Percentiles rank a stretch among this genome's conserved stretches.
Evolutionary conservation across 2,888 invertebrate species (phyloP).

Genomic region (Cheilosia pagana): DNA sequence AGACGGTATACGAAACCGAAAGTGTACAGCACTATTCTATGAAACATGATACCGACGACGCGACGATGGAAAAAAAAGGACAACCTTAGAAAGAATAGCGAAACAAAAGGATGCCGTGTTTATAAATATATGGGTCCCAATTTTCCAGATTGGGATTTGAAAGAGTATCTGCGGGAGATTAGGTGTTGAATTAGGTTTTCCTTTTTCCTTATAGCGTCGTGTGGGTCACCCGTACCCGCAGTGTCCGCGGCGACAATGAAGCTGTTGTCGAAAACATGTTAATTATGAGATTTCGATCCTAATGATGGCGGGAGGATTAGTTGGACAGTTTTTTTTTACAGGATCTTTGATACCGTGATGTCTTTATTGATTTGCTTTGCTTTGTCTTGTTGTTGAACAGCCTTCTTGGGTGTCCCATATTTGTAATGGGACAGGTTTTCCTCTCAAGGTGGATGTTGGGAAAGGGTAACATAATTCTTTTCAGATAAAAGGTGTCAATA

Average conservation of each 20-base stretch:
- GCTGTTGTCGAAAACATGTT: conserved; percentile 62
- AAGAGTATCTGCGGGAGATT: conserved; percentile 31
- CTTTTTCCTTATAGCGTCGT: conserved; percentile 14
- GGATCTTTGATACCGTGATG: conserved; percentile 23
- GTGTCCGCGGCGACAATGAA: conserved; percentile 28
- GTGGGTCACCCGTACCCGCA: conserved; percentile 22
- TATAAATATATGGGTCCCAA: conserved; percentile 55
- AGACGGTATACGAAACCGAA: conserved; percentile 32
- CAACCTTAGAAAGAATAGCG: conserved; percentile 33
- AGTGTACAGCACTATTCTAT: conserved; percentile 32
- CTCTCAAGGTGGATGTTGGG: not conserved
- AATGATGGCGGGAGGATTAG: conserved; percentile 61
- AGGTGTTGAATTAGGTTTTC: conserved; percentile 42
- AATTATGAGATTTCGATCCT: conserved; percentile 66
- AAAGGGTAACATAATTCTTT: too few species aligned
- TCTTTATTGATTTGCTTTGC: conserved; percentile 56
- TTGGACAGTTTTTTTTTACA: conserved; percentile 24
- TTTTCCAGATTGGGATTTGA: conserved; percentile 28
- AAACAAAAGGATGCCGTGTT: conserved; percentile 40
- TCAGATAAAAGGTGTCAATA: too few species aligned
- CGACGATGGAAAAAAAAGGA: conserved; percentile 13
- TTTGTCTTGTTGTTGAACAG: conserved; percentile 6
- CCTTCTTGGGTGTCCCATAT: conserved; percentile 56
- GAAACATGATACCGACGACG: conserved; percentile 35
- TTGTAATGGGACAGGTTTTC: conserved; percentile 12